Evolutionary conservation across 1,140 invertebrate genomes (phyloP).

Genomic region (Drosophila parabipectinata): DNA sequence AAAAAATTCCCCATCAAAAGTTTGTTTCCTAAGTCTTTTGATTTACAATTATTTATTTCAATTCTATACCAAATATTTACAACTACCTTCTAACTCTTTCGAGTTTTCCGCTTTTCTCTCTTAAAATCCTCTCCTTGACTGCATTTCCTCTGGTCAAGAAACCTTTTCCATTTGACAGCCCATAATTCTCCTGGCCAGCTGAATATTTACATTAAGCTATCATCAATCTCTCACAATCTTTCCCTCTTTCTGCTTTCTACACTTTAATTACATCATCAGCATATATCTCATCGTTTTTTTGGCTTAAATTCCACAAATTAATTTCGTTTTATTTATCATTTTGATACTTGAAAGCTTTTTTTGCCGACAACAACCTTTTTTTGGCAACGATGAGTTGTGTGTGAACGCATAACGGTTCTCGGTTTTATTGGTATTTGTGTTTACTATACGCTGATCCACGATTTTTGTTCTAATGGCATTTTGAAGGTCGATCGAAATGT

Average conservation of each 20-base stretch:
- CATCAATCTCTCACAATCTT: constrained; percentile 53
- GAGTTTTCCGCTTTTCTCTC: constrained; percentile 20
- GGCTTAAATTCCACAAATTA: constrained; percentile 48
- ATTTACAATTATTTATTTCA: background rate
- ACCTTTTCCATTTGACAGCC: constrained; percentile 25
- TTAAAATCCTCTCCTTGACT: constrained; percentile 19
- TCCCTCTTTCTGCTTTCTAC: constrained; percentile 56
- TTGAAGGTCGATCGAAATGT: constrained; percentile 71
- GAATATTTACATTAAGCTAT: constrained; percentile 53
- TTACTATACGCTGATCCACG: constrained; percentile 39
- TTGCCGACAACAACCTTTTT: constrained; percentile 13
- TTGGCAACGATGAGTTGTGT: constrained; percentile 17
- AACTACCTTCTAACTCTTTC: background rate
- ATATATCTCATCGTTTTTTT: constrained; percentile 34
- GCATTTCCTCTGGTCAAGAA: constrained; percentile 18
- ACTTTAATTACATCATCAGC: constrained; percentile 74
- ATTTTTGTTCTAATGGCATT: constrained; percentile 56
- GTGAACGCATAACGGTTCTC: constrained; percentile 26
- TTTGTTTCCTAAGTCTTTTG: background rate
- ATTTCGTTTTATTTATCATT: constrained; percentile 51
- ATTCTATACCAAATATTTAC: background rate
- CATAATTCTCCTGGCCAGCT: constrained; percentile 34
- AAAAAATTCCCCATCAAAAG: too few species aligned
- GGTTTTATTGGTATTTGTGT: constrained; percentile 33
- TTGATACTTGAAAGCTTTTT: constrained; percentile 54